A percentile compares a stretch with the other conserved stretches of the same genome.
These are phyloP conservation scores for Heterohyrax brucei DNA, from an alignment of 2,797 vertebrate genomes.

Conservation along the genomic window DNA sequence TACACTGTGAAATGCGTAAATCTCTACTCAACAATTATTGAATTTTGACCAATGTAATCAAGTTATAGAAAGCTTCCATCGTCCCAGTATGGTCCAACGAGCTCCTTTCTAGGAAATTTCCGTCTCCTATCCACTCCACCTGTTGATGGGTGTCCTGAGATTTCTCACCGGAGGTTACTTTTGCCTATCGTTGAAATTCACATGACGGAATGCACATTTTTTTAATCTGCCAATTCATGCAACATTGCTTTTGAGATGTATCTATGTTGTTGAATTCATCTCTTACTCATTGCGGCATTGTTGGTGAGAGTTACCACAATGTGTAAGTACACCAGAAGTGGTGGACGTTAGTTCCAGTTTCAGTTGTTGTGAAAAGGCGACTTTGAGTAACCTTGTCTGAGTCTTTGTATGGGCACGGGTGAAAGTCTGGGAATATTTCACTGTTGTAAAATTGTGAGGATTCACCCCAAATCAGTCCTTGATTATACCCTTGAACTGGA, in stretches of 20 bases:
- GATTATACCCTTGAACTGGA: not conserved
- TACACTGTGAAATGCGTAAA: not conserved
- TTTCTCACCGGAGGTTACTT: not conserved
- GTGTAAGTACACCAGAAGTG: too few species aligned
- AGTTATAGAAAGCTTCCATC: not conserved
- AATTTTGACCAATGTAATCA: not conserved
- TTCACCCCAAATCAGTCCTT: not conserved
- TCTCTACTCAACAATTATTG: not conserved
- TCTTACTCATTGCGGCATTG: not conserved
- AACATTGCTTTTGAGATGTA: not conserved
- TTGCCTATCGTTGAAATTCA: not conserved
- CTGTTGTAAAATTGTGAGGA: not conserved
- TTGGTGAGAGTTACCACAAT: too few species aligned
- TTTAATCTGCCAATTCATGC: accelerated
- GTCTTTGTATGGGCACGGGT: not conserved
- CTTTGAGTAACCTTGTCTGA: too few species aligned
- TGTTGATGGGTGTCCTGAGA: not conserved
- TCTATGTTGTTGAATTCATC: not conserved
- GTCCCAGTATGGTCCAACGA: not conserved
- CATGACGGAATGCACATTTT: too few species aligned
- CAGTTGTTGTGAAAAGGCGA: too few species aligned
- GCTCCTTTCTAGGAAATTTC: not conserved
- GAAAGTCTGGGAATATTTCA: not conserved
- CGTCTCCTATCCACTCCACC: too few species aligned
- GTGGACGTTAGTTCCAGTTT: not conserved